Evolutionary conservation across 2,113 vertebrate species (phyloP), one percentile per base, ranked within the genome.

Genomic region (Odontesthes bonariensis): DNA sequence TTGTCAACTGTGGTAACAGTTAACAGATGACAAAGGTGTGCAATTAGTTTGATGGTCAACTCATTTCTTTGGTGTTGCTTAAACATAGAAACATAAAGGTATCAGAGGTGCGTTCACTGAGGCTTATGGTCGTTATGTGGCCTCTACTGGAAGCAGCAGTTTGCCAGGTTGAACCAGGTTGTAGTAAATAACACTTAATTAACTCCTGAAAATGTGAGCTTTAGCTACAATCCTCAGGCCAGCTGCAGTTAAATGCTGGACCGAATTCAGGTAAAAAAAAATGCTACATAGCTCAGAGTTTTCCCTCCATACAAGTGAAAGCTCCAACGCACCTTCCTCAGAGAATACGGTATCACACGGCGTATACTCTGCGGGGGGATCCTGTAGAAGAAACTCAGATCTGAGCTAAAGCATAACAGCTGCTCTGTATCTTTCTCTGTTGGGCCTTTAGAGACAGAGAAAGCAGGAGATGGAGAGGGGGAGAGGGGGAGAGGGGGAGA

Each of bases 381-480:
- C 42, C 9, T 46, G 52, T 16, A 68, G 51, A 64, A 79, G n/a
- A 52, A 69, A 32, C n/a, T 64, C 49, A 35, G 61, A 79, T 76
- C 75, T 73, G 69, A 86, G 56, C 58, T 35, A 64, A 79, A 73
- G 52, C 65, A 52, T 60, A 81, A 76, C 87, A 86, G 85, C 74
- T 85, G 77, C 80, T 76, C 73, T 13, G 14, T 71, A 31, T 57
- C 51, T 69, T 51, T 67, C 60, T 62, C 69, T 68, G 69, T 19
- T 82, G 77, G 83, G 77, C 80, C 54, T 57, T 61, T n/a, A 64
- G 70, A 40, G 57, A 47, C 33, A 31, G 72, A 60, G 55, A 53
- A 64, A 35, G 49, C 0, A 44, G 42, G 55, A 71, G 67, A 42
- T 31, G 12, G n/a, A n/a, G n/a, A n/a, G n/a, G n/a, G n/a, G n/a